phyloP scores from a whole-genome alignment of 1,140 invertebrate genomes.

The Musca domestica region DNA sequence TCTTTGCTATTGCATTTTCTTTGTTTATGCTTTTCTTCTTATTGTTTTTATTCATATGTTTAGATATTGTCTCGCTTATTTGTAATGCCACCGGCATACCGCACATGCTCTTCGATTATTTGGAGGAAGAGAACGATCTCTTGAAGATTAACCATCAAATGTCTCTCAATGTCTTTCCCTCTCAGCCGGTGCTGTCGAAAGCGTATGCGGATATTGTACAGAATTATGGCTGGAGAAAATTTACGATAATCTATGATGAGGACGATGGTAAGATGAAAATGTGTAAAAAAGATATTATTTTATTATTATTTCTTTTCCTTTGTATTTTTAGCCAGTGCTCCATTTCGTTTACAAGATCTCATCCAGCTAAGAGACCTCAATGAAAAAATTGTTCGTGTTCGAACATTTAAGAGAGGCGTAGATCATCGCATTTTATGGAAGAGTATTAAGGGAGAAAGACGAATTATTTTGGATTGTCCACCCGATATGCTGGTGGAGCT shows the following conservation, averaged over 20 bases:
- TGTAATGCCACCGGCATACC: slow-evolving; percentile 71
- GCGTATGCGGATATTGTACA: slow-evolving; percentile 72
- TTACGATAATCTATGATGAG: slow-evolving; percentile 79
- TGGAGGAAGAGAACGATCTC: slow-evolving; percentile 56
- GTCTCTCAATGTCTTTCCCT: slow-evolving; percentile 72
- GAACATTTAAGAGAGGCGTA: slow-evolving; percentile 57
- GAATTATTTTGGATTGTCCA: slow-evolving; percentile 72
- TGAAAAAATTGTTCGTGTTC: slow-evolving; percentile 55
- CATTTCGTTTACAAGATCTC: slow-evolving; percentile 41
- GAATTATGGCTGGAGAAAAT: slow-evolving; percentile 74
- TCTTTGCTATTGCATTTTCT: slow-evolving; percentile 5
- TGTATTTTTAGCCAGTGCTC: slow-evolving; percentile 33
- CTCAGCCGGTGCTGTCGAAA: slow-evolving; percentile 66
- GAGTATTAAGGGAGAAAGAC: slow-evolving; percentile 64
- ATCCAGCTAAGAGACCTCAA: slow-evolving; percentile 44
- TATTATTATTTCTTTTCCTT: not conserved
- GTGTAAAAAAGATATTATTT: not conserved
- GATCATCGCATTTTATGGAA: slow-evolving; percentile 63
- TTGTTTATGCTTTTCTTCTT: slow-evolving; percentile 12
- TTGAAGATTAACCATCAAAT: slow-evolving; percentile 54
- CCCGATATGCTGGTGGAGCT: slow-evolving; percentile 60
- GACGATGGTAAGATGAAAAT: slow-evolving; percentile 59
- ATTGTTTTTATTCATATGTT: not conserved
- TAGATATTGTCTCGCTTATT: slow-evolving; percentile 64
- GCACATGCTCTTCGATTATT: slow-evolving; percentile 63